These are phyloP conservation scores for Pseudorectes ferrugineus DNA, from an alignment of 2,113 vertebrate species.

Conservation along the genomic window DNA sequence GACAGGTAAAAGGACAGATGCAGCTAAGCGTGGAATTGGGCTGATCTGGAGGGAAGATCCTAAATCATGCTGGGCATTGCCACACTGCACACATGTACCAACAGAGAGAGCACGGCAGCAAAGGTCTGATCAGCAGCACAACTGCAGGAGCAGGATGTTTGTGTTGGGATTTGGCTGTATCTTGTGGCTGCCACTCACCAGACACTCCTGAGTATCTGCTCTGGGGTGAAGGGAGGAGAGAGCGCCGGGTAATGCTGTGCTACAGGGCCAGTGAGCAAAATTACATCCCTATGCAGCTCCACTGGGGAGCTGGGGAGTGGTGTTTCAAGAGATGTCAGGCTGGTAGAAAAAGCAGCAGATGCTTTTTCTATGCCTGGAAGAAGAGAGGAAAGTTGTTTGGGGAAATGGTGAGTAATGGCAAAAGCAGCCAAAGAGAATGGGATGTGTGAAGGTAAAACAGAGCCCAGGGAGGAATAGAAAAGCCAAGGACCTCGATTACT, in stretches of 20 bases:
- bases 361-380: background rate
- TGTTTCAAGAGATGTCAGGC: background rate
- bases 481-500: background rate
- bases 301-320: background rate
- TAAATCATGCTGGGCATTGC: background rate
- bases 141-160: background rate
- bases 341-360: slow-evolving; percentile 4
- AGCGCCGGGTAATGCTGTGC: background rate
- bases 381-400: background rate
- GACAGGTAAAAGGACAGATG: background rate
- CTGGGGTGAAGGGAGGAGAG: background rate
- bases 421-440: background rate
- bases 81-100: background rate
- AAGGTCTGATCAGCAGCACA: background rate
- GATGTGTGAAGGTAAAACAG: background rate
- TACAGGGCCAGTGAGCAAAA: background rate
- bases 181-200: background rate
- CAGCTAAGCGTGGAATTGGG: background rate
- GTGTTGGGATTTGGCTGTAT: background rate
- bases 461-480: background rate
- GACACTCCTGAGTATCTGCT: background rate
- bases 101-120: background rate
- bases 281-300: background rate
- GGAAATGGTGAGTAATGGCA: background rate
- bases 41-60: background rate